Percentiles rank a stretch among this genome's conserved stretches.
Conservation (phyloP, 64 coral and sea anemone species). For the Actinia equina region DNA sequence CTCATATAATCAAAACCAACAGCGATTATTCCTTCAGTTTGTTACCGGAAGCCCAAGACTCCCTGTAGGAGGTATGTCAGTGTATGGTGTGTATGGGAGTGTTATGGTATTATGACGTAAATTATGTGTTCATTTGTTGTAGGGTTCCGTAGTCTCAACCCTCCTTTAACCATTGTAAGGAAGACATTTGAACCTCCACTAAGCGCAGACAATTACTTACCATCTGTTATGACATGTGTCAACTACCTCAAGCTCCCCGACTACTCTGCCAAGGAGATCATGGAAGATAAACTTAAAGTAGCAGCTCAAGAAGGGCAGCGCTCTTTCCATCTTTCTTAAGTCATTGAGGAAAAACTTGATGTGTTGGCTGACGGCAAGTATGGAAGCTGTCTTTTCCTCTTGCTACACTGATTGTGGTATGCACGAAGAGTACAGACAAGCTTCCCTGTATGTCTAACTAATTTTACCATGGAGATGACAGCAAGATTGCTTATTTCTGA, state of each 20-base stretch:
- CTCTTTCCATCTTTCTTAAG: slow-evolving; percentile 93
- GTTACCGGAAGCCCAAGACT: slow-evolving; percentile 96
- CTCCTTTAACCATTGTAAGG: slow-evolving; percentile 96
- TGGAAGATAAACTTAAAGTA: slow-evolving; percentile 71
- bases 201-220: slow-evolving; percentile 90
- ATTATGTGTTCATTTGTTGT: slow-evolving; percentile 21
- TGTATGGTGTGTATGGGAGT: neutral
- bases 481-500: no score
- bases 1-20: slow-evolving; percentile 73
- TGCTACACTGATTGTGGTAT: neutral
- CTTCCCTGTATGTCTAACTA: neutral
- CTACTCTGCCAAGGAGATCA: slow-evolving; percentile 93
- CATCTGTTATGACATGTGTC: slow-evolving; percentile 98
- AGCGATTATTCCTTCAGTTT: slow-evolving; percentile 94
- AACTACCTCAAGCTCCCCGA: slow-evolving; percentile 98
- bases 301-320: slow-evolving; percentile 92
- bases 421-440: neutral
- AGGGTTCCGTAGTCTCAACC: slow-evolving; percentile 96
- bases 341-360: neutral
- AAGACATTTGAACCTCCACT: slow-evolving; percentile 94
- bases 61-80: slow-evolving; percentile 86
- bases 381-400: neutral
- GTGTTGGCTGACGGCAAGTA: no score
- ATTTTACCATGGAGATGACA: neutral
- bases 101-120: neutral